Conservation (phyloP, 2,888 invertebrate species). For the Eristalis arbustorum region DNA sequence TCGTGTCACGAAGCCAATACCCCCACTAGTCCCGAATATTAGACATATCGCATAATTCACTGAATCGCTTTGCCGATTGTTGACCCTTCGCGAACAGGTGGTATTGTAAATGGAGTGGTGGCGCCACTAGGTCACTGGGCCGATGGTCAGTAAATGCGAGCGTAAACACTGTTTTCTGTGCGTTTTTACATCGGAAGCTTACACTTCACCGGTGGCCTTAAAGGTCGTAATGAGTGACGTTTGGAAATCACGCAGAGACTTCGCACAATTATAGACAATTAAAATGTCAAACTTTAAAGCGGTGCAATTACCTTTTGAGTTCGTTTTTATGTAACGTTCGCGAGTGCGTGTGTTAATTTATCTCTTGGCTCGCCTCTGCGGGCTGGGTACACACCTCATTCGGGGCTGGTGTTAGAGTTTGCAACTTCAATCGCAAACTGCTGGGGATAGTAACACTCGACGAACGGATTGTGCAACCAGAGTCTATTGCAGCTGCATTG, state of each 20-base stretch:
- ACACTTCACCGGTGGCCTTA: neutral
- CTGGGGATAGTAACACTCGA: neutral
- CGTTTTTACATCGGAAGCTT: neutral
- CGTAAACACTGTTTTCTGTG: neutral
- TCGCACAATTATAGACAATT: slow-evolving; percentile 17
- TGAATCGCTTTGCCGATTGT: slow-evolving; percentile 5
- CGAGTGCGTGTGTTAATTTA: slow-evolving; percentile 48
- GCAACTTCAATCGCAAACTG: neutral
- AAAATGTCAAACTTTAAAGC: slow-evolving; percentile 25
- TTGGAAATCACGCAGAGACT: neutral
- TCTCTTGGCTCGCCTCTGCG: neutral
- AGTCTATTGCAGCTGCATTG: neutral
- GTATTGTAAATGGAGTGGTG: neutral
- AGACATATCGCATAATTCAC: slow-evolving; percentile 2
- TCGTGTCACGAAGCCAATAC: slow-evolving; percentile 4
- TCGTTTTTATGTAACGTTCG: slow-evolving; percentile 19
- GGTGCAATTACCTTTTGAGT: slow-evolving; percentile 39
- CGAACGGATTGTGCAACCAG: slow-evolving; percentile 23
- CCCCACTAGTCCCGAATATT: neutral
- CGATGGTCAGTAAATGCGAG: neutral
- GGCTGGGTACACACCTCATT: neutral
- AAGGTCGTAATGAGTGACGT: slow-evolving; percentile 30
- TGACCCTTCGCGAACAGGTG: slow-evolving; percentile 1
- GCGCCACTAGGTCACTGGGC: slow-evolving; percentile 25
- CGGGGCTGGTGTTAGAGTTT: neutral